Conservation (phyloP, 2,888 invertebrate genomes). For the Nomada fabriciana region DNA sequence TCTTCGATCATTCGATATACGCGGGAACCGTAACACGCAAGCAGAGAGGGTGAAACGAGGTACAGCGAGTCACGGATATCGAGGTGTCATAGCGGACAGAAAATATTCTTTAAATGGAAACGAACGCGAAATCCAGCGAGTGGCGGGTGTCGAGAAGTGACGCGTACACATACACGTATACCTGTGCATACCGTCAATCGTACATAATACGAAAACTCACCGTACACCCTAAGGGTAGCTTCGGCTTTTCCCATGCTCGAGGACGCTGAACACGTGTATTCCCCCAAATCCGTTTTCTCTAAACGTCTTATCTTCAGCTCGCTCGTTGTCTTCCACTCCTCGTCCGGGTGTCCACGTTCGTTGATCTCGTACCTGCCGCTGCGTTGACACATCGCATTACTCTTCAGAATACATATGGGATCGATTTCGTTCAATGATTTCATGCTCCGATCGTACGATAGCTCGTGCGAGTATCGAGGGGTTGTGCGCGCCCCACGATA, state of each 20-base stretch:
- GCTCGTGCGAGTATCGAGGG: not conserved
- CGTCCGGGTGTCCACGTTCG: constrained; percentile 86
- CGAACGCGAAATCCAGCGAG: constrained; percentile 4
- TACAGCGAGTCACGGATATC: not conserved
- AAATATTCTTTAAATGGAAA: constrained; percentile 15
- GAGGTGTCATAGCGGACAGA: constrained; percentile 2
- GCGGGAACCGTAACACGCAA: not conserved
- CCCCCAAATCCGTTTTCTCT: constrained; percentile 87
- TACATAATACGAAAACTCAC: constrained; percentile 82
- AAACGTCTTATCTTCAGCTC: constrained; percentile 88
- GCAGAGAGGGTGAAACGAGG: too few relatives aligned
- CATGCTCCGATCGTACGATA: not conserved
- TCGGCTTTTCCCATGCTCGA: constrained; percentile 90
- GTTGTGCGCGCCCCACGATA: not conserved
- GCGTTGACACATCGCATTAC: constrained; percentile 75
- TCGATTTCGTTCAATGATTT: constrained; percentile 28
- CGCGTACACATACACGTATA: constrained; percentile 1
- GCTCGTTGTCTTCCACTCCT: constrained; percentile 87
- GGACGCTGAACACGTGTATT: constrained; percentile 89
- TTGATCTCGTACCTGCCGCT: constrained; percentile 89
- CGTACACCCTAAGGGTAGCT: constrained; percentile 89
- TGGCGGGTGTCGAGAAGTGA: constrained; percentile 21
- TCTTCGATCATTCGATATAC: not conserved
- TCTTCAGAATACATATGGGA: constrained; percentile 4
- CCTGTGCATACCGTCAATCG: not conserved